Base-by-base conservation (phyloP, 2,797 vertebrate species). In the Pempheris klunzingeri region DNA sequence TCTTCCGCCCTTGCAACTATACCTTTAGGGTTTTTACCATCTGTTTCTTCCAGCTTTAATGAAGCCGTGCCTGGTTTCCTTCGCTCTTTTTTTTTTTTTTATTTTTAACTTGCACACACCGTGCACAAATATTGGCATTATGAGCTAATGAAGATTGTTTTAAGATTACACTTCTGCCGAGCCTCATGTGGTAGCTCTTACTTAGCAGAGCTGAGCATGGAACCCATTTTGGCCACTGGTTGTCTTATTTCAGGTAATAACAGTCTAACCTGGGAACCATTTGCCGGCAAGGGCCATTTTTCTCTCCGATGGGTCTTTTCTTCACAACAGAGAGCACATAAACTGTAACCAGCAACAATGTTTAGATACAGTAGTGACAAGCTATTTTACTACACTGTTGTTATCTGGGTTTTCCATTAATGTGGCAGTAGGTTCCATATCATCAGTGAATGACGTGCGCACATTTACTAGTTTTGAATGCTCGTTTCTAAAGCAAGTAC, bases 121-220 rank as follows among this genome's bases (percentile, higher is more conserved):
- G 38, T 46, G 34, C 61, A 59, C 71, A 82, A 59, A 86, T 79
- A 59, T 85, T 74, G 58, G 80, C 74, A 82, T 83, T 88, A 71
- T 69, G 34, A 80, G 75, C 74, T 92, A 87, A 90, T 90, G 78
- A 85, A 83, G 84, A 70, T 61, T 85, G 83, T 85, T 44, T 82
- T 39, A 86, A n/a, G 75, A 87, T 86, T 83, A 43, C 74, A 57
- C 68, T 44, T 60, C 54, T 77, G 73, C 80, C 50, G 46, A 65
- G 76, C 63, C 76, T 92, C 94, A 94, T 93, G 92, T 94, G 92
- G 91, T 68, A 94, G 77, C 90, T 92, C 70, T 95, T 91, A 93
- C 71, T 71, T 41, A 39, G 73, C 63, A 62, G 44, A 78, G 69
- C 76, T 7, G 60, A 84, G 79, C 87, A 88, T 95, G 89, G 93